phyloP scores from a whole-genome alignment of 2,113 vertebrate species.

The Antechinus flavipes region DNA sequence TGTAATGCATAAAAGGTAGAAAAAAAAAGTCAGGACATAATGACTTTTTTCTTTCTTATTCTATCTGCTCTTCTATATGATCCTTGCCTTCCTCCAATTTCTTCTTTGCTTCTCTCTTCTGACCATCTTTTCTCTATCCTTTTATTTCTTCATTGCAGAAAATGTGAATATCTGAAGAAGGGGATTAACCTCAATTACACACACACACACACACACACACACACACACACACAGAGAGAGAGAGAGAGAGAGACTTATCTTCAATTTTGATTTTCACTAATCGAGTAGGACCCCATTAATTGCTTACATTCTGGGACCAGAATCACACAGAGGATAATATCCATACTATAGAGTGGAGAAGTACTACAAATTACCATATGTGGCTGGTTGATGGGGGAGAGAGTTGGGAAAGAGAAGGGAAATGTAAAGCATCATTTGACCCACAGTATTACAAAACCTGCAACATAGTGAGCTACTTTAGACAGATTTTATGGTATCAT shows the following conservation, averaged over 20 bases:
- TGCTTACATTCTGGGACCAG: neutral
- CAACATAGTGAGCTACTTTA: neutral
- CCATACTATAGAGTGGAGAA: too few relatives aligned
- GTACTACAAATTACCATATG: neutral
- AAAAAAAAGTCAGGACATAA: neutral
- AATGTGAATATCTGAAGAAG: neutral
- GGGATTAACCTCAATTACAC: accelerated
- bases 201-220: neutral
- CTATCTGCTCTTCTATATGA: neutral
- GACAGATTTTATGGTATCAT: neutral
- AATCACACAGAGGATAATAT: neutral
- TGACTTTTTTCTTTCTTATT: neutral
- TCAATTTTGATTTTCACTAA: neutral
- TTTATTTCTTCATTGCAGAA: neutral
- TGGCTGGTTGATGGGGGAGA: neutral
- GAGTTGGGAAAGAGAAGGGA: neutral
- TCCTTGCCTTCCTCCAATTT: neutral
- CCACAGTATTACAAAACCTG: neutral
- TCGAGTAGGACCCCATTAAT: neutral
- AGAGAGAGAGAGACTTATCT: neutral
- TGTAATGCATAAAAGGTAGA: neutral
- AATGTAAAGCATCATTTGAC: neutral
- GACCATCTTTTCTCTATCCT: neutral
- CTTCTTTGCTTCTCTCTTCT: neutral
- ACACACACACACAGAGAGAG: neutral